Base-by-base conservation (phyloP, 2,797 vertebrate species). In the Melanogrammus aeglefinus region DNA sequence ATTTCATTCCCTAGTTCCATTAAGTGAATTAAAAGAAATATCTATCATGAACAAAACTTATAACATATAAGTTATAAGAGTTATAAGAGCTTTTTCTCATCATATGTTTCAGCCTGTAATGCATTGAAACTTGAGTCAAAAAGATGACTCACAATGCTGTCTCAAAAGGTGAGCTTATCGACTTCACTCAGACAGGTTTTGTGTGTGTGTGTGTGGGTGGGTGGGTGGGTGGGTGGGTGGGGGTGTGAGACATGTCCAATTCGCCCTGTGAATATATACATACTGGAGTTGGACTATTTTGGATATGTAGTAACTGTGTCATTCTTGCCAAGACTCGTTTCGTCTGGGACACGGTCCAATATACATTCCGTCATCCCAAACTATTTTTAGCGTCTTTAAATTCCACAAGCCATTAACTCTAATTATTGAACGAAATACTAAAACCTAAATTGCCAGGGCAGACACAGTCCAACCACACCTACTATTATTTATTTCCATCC, bases 371-470 rank as follows among this genome's bases (percentile, higher is more conserved):
- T 83, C 72, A 74, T 83, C 18, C 74, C 31, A 76, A 73, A 14
- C 2, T 73, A 78, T 80, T 81, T 82, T 21, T 78, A 39, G 39
- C 51, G n/a, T 78, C 63, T 81, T 76, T 80, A 80, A 69, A 75
- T 84, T 83, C 80, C 70, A 80, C 72, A 80, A 80, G 74, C 57
- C 73, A 82, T 88, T 88, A 81, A 83, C 38, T 86, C 84, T 74
- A 73, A 74, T 79, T 76, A 79, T 39, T 75, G 41, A 0, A 1
- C 78, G 24, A 84, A 82, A 81, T 74, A 27, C 24, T n/a, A 82
- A 85, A 77, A 81, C 38, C 8, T 27, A 51, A 75, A 2, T 21
- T 81, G 57, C 51, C 73, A 44, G 75, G 76, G 79, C 71, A 80
- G 79, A 75, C 77, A 27, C 70, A 47, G 75, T 74, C 6, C 27